Evolutionary conservation across 2,888 invertebrate genomes (phyloP), one percentile per base, ranked within the genome.

Genomic region (Drosophila trichaetosa): DNA sequence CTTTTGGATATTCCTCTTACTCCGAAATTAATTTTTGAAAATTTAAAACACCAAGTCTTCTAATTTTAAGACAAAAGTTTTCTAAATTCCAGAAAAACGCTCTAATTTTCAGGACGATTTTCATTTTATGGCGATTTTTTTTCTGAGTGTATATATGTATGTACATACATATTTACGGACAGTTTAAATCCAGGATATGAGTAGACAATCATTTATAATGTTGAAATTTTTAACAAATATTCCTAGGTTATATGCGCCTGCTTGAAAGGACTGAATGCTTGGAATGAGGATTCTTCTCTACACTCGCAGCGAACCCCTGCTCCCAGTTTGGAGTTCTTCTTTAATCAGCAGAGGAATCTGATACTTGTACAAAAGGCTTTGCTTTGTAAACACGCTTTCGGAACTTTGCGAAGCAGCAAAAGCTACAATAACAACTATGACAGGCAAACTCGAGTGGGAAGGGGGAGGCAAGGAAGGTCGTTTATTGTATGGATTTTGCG

Each of bases 321-420:
- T 24, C n/a, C 53, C 51, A 33, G 42, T 38, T 36, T 24, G 24
- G 68, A 64, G 53, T 69, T 76, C 81, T 79, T 80, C 79, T 90
- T 88, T 87, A 87, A 87, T 87, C 90, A 90, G 83, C 77, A 86
- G 70, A 83, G 87, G 90, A 87, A 87, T 87, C 90, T 87, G 90
- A 87, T 87, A 87, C 87, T 87, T 90, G 81, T 90, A 86, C 85
- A 86, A 86, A 86, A 86, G 86, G 82, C 88, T 87, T 86, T 85
- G 88, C 87, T 87, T 90, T 90, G 90, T 81, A 87, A 87, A 90
- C 90, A 87, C 88, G 90, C 88, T 85, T 89, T 83, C 86, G 82
- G 87, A 90, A 90, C 90, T 87, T 87, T 87, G 63, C 83, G 68
- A 79, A 79, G 74, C 87, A 76, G 70, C 82, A 63, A 61, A 70